Evolutionary conservation across 2,797 vertebrate genomes (phyloP).

Genomic region (Rhinella marina): DNA sequence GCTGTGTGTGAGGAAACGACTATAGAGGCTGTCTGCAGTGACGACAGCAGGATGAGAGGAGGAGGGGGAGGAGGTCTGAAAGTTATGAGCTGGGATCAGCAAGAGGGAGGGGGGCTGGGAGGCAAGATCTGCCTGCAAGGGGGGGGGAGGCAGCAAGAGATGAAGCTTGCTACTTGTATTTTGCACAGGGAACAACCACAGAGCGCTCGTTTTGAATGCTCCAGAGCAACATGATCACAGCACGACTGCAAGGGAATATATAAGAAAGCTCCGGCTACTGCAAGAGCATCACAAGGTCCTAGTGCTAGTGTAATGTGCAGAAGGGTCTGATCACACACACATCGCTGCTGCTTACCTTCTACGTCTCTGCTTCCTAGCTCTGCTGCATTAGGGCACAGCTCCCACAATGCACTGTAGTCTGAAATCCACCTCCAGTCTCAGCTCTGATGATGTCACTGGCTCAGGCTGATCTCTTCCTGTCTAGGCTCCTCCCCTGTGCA

Average conservation of each 20-base stretch:
- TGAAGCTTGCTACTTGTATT: neutral
- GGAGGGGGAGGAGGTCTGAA: neutral
- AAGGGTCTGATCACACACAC: neutral
- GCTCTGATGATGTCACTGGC: neutral
- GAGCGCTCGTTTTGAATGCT: neutral
- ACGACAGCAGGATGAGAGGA: neutral
- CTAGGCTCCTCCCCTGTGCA: neutral
- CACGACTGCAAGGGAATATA: neutral
- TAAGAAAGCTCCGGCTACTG: neutral
- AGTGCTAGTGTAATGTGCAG: neutral
- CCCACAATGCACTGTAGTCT: neutral
- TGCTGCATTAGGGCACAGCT: neutral
- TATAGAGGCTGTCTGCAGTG: neutral
- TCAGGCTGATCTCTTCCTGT: slow-evolving; percentile 3
- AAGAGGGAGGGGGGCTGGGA: neutral
- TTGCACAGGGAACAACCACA: neutral
- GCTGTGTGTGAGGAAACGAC: neutral
- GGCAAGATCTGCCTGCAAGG: neutral
- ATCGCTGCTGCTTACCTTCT: neutral
- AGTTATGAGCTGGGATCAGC: neutral
- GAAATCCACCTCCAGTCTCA: slow-evolving; percentile 14
- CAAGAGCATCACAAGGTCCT: neutral
- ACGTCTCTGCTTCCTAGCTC: neutral
- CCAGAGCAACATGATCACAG: neutral
- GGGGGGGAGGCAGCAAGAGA: neutral